A percentile compares a stretch with the other conserved stretches of the same genome.
phyloP scores from a whole-genome alignment of 2,113 vertebrate species.

The Elephas maximus region DNA sequence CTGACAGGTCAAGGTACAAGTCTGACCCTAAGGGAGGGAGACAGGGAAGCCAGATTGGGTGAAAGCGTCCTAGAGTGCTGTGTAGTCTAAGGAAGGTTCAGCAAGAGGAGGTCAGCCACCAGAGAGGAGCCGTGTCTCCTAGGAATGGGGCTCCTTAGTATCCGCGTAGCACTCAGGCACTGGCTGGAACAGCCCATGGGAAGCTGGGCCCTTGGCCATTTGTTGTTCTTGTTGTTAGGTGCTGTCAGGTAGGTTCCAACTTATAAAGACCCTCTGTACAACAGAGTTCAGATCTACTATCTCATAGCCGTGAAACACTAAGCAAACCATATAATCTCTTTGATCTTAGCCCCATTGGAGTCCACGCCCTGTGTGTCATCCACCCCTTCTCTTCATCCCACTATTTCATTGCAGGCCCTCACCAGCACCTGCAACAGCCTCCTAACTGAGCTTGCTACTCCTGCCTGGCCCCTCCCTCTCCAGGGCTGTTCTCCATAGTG shows the following conservation, averaged over 20 bases:
- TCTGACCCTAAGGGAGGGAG: background rate
- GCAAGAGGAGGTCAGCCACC: no score
- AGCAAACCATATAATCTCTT: background rate
- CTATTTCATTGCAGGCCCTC: background rate
- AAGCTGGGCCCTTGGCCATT: no score
- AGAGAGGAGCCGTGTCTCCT: no score
- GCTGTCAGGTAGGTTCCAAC: no score
- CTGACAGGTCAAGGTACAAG: background rate
- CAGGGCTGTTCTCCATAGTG: background rate
- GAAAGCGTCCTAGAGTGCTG: no score
- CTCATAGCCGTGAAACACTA: background rate
- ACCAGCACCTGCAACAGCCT: background rate
- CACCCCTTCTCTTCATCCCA: background rate
- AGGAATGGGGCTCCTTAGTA: no score
- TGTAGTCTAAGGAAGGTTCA: background rate
- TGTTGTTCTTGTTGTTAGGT: background rate
- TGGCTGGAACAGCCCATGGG: background rate
- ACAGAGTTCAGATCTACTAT: background rate
- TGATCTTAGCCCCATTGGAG: background rate
- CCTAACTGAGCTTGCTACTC: background rate
- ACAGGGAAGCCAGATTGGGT: background rate
- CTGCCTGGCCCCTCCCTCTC: background rate
- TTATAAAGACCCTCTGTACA: no score
- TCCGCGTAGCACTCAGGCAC: background rate
- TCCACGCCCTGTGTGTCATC: background rate